Evolutionary conservation across 2,113 vertebrate species (phyloP), one percentile per base, ranked within the genome.

Genomic region (Acrocephalus arundinaceus): DNA sequence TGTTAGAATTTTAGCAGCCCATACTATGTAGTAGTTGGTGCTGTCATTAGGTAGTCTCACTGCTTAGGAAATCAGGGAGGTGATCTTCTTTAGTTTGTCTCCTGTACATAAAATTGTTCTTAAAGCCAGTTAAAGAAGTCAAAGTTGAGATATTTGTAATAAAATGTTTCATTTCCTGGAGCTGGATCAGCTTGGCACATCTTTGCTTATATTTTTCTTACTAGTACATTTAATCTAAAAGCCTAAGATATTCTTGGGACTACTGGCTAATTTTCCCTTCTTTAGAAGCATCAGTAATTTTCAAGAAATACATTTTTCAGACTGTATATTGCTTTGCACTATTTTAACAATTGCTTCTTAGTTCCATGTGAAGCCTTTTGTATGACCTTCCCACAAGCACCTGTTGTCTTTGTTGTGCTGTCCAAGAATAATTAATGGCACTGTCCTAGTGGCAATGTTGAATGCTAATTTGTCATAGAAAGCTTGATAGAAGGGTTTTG

Each of bases 381-480:
- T 71, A 2, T 77, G 77, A 87, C 95, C 93, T 96, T 95, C 77
- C 58, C 33, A 35, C 37, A 76, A 89, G 88, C 87, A 94, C 95
- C 96, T 97, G 97, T 97, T 97, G 92, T 94, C 91, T 96, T 89
- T 97, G 89, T 93, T 93, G 87, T 96, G 90, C 70, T 97, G 94
- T 85, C 89, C 94, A 65, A 91, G 93, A 77, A 90, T 97, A 98
- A 97, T 98, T 98, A 97, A 96, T 96, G 87, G 89, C 59, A 91
- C 84, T 93, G 33, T 88, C 68, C 61, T 93, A 93, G 93, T 96
- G 94, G 88, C 88, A 84, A 90, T 41, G 48, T 62, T 83, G 97
- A 97, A 97, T 98, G 94, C 93, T 97, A 97, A 98, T 97, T 96
- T 88, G 76, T 96, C 86, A 81, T 91, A 95, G 87, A 95, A 90